A percentile compares a stretch with the other conserved stretches of the same genome.
Conservation (phyloP, 2,888 invertebrate genomes). For the Tiliacea citrago region DNA sequence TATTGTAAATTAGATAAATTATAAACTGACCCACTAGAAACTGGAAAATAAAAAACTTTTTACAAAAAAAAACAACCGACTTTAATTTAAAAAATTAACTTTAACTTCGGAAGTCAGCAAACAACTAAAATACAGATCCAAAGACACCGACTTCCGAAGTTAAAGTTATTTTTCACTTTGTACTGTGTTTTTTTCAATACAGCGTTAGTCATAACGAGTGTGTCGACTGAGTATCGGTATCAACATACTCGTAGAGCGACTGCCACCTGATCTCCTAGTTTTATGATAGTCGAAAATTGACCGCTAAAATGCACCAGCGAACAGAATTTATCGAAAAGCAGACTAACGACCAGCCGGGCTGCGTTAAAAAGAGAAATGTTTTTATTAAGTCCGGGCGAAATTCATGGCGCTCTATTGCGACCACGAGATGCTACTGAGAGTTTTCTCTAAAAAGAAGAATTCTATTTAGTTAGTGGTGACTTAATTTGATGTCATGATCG, state of each 20-base stretch:
- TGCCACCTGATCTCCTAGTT: conserved; percentile 22
- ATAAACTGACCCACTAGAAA: no score
- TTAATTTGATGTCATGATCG: conserved; percentile 17
- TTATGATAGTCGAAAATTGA: conserved; percentile 43
- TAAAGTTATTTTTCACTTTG: no score
- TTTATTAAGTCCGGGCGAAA: conserved; percentile 50
- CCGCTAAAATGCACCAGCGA: conserved; percentile 35
- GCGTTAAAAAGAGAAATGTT: conserved; percentile 48
- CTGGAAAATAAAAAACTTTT: no score
- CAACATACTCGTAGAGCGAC: not conserved
- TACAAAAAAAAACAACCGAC: no score
- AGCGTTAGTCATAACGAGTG: not conserved
- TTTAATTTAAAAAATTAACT: no score
- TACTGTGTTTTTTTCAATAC: no score
- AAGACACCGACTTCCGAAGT: no score
- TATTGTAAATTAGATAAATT: no score
- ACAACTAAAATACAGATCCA: no score
- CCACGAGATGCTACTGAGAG: conserved; percentile 21
- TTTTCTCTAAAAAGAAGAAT: not conserved
- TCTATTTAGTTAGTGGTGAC: conserved; percentile 8
- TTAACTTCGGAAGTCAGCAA: no score
- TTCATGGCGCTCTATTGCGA: conserved; percentile 30
- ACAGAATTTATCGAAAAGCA: conserved; percentile 44
- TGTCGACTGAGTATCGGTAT: conserved; percentile 1
- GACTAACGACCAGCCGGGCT: conserved; percentile 38